Evolutionary conservation across 1,140 invertebrate genomes (phyloP), one percentile per base, ranked within the genome.

Genomic region (Caenorhabditis latens): DNA sequence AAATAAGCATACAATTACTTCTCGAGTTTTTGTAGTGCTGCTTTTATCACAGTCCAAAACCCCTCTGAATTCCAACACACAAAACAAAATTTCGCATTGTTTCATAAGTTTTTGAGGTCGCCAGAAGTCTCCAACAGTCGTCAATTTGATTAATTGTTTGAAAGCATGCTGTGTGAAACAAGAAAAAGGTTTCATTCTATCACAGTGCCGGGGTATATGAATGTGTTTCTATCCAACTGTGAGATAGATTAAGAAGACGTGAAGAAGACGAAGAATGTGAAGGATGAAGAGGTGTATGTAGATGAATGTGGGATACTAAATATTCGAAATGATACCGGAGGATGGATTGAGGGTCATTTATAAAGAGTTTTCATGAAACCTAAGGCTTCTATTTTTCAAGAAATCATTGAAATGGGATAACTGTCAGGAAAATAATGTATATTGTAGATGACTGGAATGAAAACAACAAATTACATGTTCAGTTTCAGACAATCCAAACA

Each of bases 131-230:
- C 61, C 24, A 63, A 9, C 19, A 50, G 71, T 79, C 67, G n/a
- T 79, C 71, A 79, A 24, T 48, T 79, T 79, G 71, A 79, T 79
- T 79, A 79, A 79, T 79, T 71, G 65, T 2, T 19, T 13, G 8
- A 46, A 50, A 24, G n/a, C 11, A 71, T 40, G 63, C 24, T n/a
- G 16, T 75, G 71, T 50, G 71, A 11, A 21, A 42, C 11, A n/a
- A 16, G 42, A 79, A 79, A 16, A 79, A 48, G 71, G 71, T 79
- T 79, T 79, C 71, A 79, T 50, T 50, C 19, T 14, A 13, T 46
- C 71, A 79, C 71, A 79, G 71, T 40, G 46, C 11, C n/a, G n/a
- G n/a, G n/a, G n/a, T 50, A 63, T 63, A 58, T 58, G 57, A 58
- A 21, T 19, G 57, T 13, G 9, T 79, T 13, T 46, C 14, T 79